These are phyloP conservation scores for Himalopsyche anomala DNA, from an alignment of 2,888 invertebrate species.

Conservation along the genomic window DNA sequence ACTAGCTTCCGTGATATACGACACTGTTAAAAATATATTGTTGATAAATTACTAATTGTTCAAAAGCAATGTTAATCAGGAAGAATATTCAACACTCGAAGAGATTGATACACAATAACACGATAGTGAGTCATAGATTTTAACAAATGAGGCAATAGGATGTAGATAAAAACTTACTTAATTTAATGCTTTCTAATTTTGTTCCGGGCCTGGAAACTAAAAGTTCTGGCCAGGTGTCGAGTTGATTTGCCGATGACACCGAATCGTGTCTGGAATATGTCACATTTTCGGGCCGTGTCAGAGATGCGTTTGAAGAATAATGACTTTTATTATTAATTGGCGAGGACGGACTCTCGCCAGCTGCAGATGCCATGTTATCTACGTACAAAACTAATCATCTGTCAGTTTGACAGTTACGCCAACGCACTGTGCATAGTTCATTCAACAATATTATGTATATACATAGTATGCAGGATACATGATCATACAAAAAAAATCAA, in stretches of 20 bases:
- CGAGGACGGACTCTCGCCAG: conserved; percentile 48
- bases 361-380: conserved; percentile 61
- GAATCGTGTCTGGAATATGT: conserved; percentile 48
- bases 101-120: no score
- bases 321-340: conserved; percentile 50
- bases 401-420: conserved; percentile 57
- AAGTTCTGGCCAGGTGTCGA: conserved; percentile 75
- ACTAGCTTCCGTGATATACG: conserved; percentile 49
- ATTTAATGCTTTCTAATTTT: conserved; percentile 73
- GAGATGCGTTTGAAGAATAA: conserved; percentile 44
- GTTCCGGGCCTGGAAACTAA: conserved; percentile 73
- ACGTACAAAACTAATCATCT: conserved; percentile 42
- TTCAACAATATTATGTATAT: conserved; percentile 5
- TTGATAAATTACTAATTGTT: no score
- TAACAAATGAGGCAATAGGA: conserved; percentile 7
- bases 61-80: no score
- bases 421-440: conserved; percentile 37
- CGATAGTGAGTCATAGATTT: neutral
- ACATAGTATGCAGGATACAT: neutral
- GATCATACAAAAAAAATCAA: neutral
- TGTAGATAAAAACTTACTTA: conserved; percentile 70
- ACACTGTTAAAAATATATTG: no score
- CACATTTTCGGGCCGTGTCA: conserved; percentile 48
- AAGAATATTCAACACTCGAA: no score
- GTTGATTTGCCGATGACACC: conserved; percentile 51